Percentiles rank a stretch among this genome's conserved stretches.
These are phyloP conservation scores for Amphiura filiformis DNA, from an alignment of 35 echinoderm and acorn worm genomes.

Conservation along the genomic window DNA sequence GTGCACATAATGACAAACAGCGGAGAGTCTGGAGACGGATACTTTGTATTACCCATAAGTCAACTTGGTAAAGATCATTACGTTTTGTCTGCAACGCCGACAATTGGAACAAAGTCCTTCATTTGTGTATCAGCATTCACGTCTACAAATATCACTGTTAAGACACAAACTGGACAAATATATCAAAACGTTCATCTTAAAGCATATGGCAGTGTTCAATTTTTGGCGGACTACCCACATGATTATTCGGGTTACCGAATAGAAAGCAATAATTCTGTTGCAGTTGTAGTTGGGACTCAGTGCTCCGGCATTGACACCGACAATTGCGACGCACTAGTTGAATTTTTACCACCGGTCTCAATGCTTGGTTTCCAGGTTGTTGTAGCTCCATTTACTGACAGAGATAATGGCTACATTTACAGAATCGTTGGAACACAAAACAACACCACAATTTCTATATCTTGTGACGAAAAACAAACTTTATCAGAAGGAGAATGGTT, in stretches of 20 bases:
- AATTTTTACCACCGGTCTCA: background rate
- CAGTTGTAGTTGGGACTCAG: background rate
- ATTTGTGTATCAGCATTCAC: background rate
- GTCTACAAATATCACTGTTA: background rate
- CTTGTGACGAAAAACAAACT: background rate
- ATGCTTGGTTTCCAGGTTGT: background rate
- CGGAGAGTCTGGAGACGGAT: background rate
- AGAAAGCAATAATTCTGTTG: background rate
- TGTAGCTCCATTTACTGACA: background rate
- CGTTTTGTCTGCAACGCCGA: background rate
- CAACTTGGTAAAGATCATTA: background rate
- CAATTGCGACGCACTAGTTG: background rate
- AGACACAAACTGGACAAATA: background rate
- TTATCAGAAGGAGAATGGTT: background rate
- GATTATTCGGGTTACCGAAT: background rate
- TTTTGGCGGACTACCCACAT: background rate
- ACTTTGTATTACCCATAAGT: background rate
- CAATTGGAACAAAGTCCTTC: background rate
- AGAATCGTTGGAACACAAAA: background rate
- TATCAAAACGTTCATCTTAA: background rate
- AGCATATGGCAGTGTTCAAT: background rate
- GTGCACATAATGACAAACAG: background rate
- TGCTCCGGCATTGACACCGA: background rate
- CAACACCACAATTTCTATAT: background rate
- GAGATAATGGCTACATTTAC: background rate